Conservation (phyloP, 2,113 vertebrate genomes). For the Ageneiosus marmoratus region DNA sequence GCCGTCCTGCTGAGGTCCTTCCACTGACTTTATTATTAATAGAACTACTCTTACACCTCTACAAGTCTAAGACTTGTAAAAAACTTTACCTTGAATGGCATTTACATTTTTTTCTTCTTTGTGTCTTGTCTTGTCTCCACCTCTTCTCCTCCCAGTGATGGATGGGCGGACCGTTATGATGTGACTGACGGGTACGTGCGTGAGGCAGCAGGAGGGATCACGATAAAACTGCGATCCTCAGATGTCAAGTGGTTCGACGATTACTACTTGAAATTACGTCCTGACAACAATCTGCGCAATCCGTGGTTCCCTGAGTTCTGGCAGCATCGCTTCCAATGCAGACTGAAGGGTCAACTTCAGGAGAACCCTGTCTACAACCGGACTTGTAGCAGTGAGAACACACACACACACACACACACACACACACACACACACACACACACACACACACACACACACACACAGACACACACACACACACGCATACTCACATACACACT, state of each 20-base stretch:
- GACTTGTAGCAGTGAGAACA: conserved; percentile 89
- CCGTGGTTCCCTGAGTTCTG: conserved; percentile 99
- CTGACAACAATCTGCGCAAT: conserved; percentile 91
- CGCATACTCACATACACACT: too few relatives aligned
- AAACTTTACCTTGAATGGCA: background rate
- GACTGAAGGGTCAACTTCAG: conserved; percentile 87
- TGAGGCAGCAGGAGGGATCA: conserved; percentile 94
- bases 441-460: background rate
- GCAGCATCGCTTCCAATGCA: conserved; percentile 94
- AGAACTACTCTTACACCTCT: too few relatives aligned
- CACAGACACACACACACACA: too few relatives aligned
- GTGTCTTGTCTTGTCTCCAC: background rate
- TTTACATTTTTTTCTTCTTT: background rate
- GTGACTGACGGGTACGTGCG: conserved; percentile 92
- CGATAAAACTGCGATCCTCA: conserved; percentile 97
- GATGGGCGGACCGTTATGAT: conserved; percentile 96
- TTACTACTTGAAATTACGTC: conserved; percentile 93
- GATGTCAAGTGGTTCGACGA: conserved; percentile 99
- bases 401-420: conserved; percentile 19
- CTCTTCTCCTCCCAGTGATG: conserved; percentile 77
- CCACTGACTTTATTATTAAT: background rate
- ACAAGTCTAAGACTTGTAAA: background rate
- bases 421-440: background rate
- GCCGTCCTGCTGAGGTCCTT: background rate
- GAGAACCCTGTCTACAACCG: conserved; percentile 92